Evolutionary conservation across 2,113 vertebrate genomes (phyloP).

Genomic region (Tenebrosternarchus preto): DNA sequence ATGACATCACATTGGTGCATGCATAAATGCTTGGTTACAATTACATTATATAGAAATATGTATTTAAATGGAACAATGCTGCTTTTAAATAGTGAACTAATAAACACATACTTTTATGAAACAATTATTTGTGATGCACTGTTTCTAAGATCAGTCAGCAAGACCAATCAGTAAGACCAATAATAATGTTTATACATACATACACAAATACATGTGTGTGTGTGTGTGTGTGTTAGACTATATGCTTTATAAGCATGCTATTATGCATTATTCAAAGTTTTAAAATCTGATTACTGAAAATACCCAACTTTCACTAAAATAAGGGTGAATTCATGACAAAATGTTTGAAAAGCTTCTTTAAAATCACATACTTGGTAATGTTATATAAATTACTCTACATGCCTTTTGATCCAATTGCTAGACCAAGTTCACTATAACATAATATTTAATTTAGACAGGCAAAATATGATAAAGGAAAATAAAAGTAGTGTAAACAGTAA

Average conservation of each 20-base stretch:
- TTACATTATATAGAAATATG: neutral
- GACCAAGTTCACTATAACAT: too few species aligned
- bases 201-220: neutral
- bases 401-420: too few species aligned
- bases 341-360: too few species aligned
- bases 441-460: too few species aligned
- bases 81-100: neutral
- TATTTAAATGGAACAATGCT: neutral
- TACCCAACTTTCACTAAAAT: neutral
- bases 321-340: too few species aligned
- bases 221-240: too few species aligned
- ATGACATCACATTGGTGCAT: constrained; percentile 16
- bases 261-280: neutral
- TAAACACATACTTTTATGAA: neutral
- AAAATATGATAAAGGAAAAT: too few species aligned
- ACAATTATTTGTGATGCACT: neutral
- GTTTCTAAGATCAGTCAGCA: neutral
- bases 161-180: neutral
- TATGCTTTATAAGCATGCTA: neutral
- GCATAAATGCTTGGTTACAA: constrained; percentile 2
- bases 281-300: neutral
- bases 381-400: too few species aligned
- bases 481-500: too few species aligned
- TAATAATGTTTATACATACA: neutral
- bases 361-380: too few species aligned